These are phyloP conservation scores for Tetramorium simillimum DNA, from an alignment of 1,140 invertebrate genomes.

Conservation along the genomic window DNA sequence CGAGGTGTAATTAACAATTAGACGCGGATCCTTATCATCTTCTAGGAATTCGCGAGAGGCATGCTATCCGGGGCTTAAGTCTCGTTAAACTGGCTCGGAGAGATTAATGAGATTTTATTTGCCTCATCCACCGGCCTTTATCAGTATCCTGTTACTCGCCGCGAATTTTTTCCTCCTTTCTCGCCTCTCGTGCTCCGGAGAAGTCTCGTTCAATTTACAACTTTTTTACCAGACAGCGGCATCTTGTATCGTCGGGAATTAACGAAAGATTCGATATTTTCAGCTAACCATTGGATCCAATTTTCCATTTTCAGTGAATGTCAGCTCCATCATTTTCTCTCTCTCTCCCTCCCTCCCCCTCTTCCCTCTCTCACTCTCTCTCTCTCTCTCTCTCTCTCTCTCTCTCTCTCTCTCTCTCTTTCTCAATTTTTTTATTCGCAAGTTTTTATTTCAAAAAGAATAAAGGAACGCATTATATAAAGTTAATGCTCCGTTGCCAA, in stretches of 20 bases:
- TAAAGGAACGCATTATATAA: background rate
- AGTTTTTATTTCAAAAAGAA: background rate
- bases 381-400: background rate
- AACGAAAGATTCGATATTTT: constrained; percentile 2
- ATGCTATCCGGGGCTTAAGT: background rate
- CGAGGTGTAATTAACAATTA: constrained; percentile 9
- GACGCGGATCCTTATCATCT: background rate
- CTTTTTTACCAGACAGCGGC: background rate
- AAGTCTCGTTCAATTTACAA: constrained; percentile 23
- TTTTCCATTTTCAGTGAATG: background rate
- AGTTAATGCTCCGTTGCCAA: background rate
- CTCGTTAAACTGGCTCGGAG: constrained; percentile 1
- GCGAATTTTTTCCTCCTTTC: background rate
- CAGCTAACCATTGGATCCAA: constrained; percentile 17
- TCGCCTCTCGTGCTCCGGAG: background rate
- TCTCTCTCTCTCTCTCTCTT: background rate
- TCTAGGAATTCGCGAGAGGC: background rate
- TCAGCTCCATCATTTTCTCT: background rate
- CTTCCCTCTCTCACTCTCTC: background rate
- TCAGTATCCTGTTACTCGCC: constrained; percentile 17
- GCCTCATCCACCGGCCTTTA: background rate
- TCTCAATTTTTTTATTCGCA: constrained; percentile 4
- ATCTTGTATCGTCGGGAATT: background rate
- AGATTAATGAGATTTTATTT: constrained; percentile 44
- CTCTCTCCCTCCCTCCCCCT: too few relatives aligned